Evolutionary conservation across 2,888 invertebrate genomes (phyloP), one percentile per base, ranked within the genome.

Genomic region (Xestia rhomboidea): DNA sequence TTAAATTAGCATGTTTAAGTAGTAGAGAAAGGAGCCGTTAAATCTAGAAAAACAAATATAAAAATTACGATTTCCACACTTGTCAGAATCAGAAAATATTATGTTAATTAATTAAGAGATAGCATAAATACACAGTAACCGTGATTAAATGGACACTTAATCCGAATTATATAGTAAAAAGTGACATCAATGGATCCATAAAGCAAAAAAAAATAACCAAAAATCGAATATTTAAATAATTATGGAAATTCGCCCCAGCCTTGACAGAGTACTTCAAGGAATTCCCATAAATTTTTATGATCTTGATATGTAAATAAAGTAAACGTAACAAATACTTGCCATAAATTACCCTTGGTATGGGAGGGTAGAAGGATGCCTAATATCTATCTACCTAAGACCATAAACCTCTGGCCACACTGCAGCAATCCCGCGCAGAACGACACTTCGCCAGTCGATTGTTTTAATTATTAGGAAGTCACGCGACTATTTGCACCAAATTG

Each of bases 241-340:
- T 87, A 87, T 85, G 81, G 79, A 85, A 82, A 87, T 83, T 68
- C 57, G 73, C 67, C 71, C 75, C 68, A 86, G 73, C 82, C 77
- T 88, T 84, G 84, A 79, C 68, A 79, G 76, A 86, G 70, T 73
- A 78, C 83, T 85, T 80, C 76, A 68, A 84, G 78, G 86, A 88
- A 88, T 86, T 79, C 77, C 73, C 76, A 83, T 82, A 79, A 81
- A 63, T 72, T 78, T 87, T 83, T 79, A 88, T 83, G 78, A 82
- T 77, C 70, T 82, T 72, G 57, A 54, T 87, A 87, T 88, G 82
- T 68, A 76, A 89, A 86, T 87, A 68, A 73, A 67, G 41, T 80
- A 72, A 84, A 70, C 67, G 63, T 84, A 73, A 76, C 68, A 63
- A 76, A 81, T 81, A 67, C 62, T 81, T 79, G n/a, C 30, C 69